Conservation (phyloP, 2,888 invertebrate genomes). For the Odontocolon sp. region DNA sequence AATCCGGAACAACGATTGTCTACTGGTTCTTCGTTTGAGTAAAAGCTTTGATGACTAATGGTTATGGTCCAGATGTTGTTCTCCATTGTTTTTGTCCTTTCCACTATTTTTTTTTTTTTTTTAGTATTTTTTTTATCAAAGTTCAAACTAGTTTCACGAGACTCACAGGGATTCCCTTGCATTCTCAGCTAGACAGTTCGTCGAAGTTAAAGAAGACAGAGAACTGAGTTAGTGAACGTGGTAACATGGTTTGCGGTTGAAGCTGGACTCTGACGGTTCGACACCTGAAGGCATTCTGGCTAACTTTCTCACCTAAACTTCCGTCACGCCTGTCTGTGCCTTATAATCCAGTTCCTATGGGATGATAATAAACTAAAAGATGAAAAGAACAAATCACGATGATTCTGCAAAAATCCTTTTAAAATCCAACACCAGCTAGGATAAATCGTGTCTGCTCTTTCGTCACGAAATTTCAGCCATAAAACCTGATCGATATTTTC, state of each 20-base stretch:
- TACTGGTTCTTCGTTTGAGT: not conserved
- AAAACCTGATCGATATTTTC: constrained; percentile 40
- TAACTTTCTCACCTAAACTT: constrained; percentile 12
- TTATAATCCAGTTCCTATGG: not conserved
- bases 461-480: not conserved
- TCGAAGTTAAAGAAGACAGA: constrained; percentile 6
- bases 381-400: too few relatives aligned
- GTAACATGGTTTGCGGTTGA: constrained; percentile 30
- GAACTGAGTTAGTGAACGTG: constrained; percentile 10
- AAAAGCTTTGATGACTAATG: not conserved
- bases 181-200: not conserved
- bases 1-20: not conserved
- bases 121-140: not conserved
- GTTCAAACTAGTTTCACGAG: too few relatives aligned
- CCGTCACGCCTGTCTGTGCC: not conserved
- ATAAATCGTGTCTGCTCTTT: not conserved
- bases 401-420: too few relatives aligned
- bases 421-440: too few relatives aligned
- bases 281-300: constrained; percentile 30
- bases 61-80: too few relatives aligned
- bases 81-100: not conserved
- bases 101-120: not conserved
- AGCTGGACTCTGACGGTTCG: constrained; percentile 41
- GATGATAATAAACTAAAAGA: not conserved
- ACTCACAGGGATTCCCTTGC: not conserved